Evolutionary conservation across 2,113 vertebrate species (phyloP).

Genomic region (Antechinus stuartii): DNA sequence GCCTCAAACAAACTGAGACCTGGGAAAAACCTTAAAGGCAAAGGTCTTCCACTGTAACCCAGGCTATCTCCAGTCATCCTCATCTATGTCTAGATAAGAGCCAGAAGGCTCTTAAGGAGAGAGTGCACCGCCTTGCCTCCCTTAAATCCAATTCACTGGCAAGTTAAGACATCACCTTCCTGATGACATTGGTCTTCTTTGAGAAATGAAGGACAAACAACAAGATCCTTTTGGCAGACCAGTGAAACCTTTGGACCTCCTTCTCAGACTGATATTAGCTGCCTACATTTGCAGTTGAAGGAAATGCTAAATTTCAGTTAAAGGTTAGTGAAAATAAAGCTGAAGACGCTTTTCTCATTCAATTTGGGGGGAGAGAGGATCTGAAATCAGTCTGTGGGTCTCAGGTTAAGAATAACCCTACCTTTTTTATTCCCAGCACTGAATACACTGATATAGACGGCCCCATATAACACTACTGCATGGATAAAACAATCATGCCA

Average conservation of each 20-base stretch:
- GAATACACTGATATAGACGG: slow-evolving; percentile 20
- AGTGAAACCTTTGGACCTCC: not conserved
- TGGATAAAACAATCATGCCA: not conserved
- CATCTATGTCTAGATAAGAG: no score
- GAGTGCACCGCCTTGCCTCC: no score
- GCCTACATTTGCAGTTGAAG: not conserved
- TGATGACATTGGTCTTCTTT: no score
- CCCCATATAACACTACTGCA: not conserved
- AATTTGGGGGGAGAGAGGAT: not conserved
- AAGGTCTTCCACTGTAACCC: no score
- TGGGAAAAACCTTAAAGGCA: no score
- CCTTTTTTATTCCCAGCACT: not conserved
- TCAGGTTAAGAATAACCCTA: not conserved
- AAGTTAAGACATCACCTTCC: no score
- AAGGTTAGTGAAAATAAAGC: not conserved
- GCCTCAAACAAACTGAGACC: no score
- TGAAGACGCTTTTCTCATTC: not conserved
- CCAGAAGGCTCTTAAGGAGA: no score
- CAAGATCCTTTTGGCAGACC: not conserved
- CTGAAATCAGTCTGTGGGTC: not conserved
- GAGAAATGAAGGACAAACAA: no score
- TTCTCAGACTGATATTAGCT: not conserved
- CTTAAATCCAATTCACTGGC: no score
- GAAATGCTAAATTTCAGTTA: not conserved
- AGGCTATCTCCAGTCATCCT: no score